These are phyloP conservation scores for Coleophora deauratella DNA, from an alignment of 2,888 invertebrate genomes.

Conservation along the genomic window DNA sequence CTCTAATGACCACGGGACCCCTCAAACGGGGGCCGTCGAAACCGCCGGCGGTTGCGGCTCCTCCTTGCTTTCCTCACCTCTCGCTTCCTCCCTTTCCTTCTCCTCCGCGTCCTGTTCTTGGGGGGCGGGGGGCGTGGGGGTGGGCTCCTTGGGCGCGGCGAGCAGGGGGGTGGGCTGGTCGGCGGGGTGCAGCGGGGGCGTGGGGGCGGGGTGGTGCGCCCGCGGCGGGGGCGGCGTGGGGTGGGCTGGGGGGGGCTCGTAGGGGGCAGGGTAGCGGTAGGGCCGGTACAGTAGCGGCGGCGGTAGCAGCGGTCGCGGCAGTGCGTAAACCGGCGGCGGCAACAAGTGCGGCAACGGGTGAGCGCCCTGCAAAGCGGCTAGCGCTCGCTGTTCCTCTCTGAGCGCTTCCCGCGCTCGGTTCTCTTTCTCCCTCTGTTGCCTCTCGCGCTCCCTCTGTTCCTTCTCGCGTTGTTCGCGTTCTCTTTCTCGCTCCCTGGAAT, in stretches of 20 bases:
- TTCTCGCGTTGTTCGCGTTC: constrained; percentile 59
- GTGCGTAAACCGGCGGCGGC: constrained; percentile 33
- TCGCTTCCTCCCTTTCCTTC: constrained; percentile 18
- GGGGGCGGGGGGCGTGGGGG: constrained; percentile 17
- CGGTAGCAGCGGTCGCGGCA: constrained; percentile 32
- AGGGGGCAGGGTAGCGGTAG: constrained; percentile 39
- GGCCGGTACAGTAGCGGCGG: constrained; percentile 47
- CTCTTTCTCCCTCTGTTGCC: constrained; percentile 48
- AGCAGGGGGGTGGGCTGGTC: constrained; percentile 14
- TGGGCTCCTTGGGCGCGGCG: constrained; percentile 21
- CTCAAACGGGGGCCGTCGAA: constrained; percentile 12
- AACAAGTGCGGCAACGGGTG: constrained; percentile 31
- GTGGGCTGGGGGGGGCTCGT: constrained; percentile 24
- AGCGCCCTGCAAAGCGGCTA: constrained; percentile 26
- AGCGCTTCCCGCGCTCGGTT: constrained; percentile 52
- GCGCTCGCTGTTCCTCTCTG: constrained; percentile 42
- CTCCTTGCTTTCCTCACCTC: constrained; percentile 19
- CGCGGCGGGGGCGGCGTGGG: constrained; percentile 29
- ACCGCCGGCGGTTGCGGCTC: constrained; percentile 18
- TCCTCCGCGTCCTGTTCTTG: constrained; percentile 20
- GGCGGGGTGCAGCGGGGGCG: constrained; percentile 14
- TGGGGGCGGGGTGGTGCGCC: constrained; percentile 13
- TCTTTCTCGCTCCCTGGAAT: constrained; percentile 32
- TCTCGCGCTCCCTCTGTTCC: constrained; percentile 47
- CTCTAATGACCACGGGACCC: no score